Evolutionary conservation across 2,113 vertebrate species (phyloP), one percentile per base, ranked within the genome.

Genomic region (Labeo rohita): DNA sequence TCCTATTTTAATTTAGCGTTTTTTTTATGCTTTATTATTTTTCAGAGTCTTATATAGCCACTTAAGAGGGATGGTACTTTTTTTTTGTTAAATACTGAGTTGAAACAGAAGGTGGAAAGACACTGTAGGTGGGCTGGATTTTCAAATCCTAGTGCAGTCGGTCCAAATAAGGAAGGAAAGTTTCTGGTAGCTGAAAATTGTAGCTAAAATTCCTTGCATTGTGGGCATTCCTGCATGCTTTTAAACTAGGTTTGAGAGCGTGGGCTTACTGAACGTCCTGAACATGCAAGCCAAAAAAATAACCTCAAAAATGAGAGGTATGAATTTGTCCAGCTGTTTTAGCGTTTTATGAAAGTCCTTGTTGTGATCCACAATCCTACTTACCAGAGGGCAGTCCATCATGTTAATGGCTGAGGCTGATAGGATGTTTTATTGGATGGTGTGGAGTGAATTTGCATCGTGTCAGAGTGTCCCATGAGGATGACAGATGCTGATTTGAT

Each of bases 391-490:
- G 63, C 76, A 54, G 82, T 90, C 86, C 87, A 81, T 90, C 85
- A 86, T 83, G 80, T 88, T 87, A 88, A 91, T 88, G 73, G 85
- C 89, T 79, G 45, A 82, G 50, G 86, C 61, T 79, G 86, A 90
- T 84, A 85, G 77, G 82, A 85, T 83, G 77, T 88, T 89, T 84
- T 87, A 84, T 90, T 89, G 84, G 47, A 79, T 50, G 72, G 84
- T 86, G 74, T 85, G 80, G 87, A 89, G 77, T 85, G 66, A 87
- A 90, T 91, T 91, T 91, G 84, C 84, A 68, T 76, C 61, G 65
- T 83, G 68, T 85, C 59, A 72, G 80, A 86, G 56, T 11, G 49
- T 86, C 49, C 68, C 59, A 70, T 80, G 56, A 76, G 88, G 86
- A 79, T 81, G 59, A 77, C 70, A 78, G 86, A 89, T 84, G 86